phyloP scores from a whole-genome alignment of 2,888 invertebrate species.

The Philhelius pedissequus region DNA sequence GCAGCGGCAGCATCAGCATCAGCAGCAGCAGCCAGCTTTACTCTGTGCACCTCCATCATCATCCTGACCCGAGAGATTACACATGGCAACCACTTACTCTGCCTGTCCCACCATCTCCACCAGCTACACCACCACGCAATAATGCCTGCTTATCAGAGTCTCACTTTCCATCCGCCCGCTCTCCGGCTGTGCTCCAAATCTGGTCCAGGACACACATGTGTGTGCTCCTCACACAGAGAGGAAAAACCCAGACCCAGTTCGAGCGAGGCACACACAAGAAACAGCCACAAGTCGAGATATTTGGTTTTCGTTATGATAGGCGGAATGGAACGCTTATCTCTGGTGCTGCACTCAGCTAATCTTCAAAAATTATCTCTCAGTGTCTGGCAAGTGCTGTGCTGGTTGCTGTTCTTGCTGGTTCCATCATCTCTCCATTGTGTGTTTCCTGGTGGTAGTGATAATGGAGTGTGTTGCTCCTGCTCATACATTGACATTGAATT shows the following conservation, averaged over 20 bases:
- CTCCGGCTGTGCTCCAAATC: not conserved
- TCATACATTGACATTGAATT: not conserved
- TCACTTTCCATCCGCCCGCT: not conserved
- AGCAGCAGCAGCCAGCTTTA: not conserved
- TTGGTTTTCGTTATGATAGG: conserved; percentile 71
- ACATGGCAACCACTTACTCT: conserved; percentile 63
- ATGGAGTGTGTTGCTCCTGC: conserved; percentile 16
- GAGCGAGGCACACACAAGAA: conserved; percentile 33
- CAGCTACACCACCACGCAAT: not conserved
- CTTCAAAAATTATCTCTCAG: conserved; percentile 71
- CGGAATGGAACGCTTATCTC: conserved; percentile 72
- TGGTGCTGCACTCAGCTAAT: conserved; percentile 72
- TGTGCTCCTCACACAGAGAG: not conserved
- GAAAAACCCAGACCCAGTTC: not conserved
- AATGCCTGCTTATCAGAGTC: conserved; percentile 42
- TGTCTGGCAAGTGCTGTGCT: conserved; percentile 71
- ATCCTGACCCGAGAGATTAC: conserved; percentile 54
- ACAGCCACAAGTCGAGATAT: conserved; percentile 70
- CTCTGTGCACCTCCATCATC: conserved; percentile 55
- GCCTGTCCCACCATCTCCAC: conserved; percentile 38
- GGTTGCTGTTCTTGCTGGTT: conserved; percentile 49
- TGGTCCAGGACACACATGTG: conserved; percentile 11
- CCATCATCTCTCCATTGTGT: not conserved
- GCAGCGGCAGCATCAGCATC: not conserved
- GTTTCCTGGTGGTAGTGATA: conserved; percentile 5